Conservation (phyloP, 2,888 invertebrate genomes). For the Philopedon plagiatum region DNA sequence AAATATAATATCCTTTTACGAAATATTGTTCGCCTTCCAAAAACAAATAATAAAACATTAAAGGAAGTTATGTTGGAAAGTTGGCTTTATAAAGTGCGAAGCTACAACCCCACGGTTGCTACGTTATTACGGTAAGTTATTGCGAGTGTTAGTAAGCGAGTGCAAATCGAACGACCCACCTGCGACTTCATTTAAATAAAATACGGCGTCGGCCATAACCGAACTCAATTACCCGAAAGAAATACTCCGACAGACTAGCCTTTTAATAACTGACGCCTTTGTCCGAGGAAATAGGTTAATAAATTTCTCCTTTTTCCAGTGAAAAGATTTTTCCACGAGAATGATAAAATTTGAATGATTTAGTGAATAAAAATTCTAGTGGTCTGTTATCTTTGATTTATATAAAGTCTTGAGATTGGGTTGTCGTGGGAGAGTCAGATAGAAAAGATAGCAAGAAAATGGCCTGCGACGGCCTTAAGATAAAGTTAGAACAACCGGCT, state of each 20-base stretch:
- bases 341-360: background rate
- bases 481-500: no score
- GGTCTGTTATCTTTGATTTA: background rate
- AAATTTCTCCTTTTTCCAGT: slow-evolving; percentile 19
- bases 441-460: no score
- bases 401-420: no score
- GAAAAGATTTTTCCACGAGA: background rate
- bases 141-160: slow-evolving; percentile 26
- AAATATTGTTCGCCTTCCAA: no score
- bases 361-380: background rate
- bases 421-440: no score
- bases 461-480: no score
- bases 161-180: slow-evolving; percentile 45
- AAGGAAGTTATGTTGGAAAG: background rate
- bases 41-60: background rate
- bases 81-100: background rate
- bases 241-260: slow-evolving; percentile 29
- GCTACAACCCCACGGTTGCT: background rate
- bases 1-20: no score
- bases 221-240: slow-evolving; percentile 33
- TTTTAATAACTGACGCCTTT: slow-evolving; percentile 27
- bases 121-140: slow-evolving; percentile 28
- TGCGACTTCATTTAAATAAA: slow-evolving; percentile 47
- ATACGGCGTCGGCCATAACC: slow-evolving; percentile 36
- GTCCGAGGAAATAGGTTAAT: slow-evolving; percentile 32